Percentiles rank a stretch among this genome's conserved stretches.
These are phyloP conservation scores for Trachelus tabidus DNA, from an alignment of 2,888 invertebrate species.

Conservation along the genomic window DNA sequence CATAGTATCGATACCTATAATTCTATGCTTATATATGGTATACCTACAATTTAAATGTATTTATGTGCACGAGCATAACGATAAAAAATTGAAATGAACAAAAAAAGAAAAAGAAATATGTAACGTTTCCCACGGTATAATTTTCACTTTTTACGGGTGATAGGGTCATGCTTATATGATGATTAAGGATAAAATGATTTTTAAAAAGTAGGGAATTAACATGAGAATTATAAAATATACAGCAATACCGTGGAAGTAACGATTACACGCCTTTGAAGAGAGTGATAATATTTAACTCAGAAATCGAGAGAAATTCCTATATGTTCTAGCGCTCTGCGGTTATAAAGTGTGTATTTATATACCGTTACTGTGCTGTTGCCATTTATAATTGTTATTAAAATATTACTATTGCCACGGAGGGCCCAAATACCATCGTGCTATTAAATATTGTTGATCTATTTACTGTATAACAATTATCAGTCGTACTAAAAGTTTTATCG, in stretches of 20 bases:
- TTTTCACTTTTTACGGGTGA: neutral
- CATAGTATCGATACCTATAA: neutral
- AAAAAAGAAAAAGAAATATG: slow-evolving; percentile 9
- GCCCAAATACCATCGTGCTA: neutral
- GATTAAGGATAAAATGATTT: neutral
- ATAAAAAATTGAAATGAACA: slow-evolving; percentile 14
- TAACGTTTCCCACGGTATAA: neutral
- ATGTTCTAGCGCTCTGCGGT: neutral
- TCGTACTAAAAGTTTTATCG: neutral
- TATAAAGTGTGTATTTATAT: neutral
- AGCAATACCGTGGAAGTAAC: neutral
- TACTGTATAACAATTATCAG: neutral
- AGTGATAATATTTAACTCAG: neutral
- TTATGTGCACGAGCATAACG: slow-evolving; percentile 12
- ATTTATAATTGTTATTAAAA: neutral
- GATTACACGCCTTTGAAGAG: neutral
- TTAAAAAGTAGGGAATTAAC: neutral
- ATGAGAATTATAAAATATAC: neutral
- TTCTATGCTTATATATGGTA: slow-evolving; percentile 1
- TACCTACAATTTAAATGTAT: slow-evolving; percentile 11
- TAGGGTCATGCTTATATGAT: neutral
- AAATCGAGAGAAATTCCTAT: neutral
- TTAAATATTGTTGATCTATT: neutral
- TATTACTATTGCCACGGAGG: neutral
- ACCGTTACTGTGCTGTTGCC: neutral